A percentile compares a stretch with the other conserved stretches of the same genome.
phyloP scores from a whole-genome alignment of 2,797 vertebrate genomes.

The Telmatherina bonti region DNA sequence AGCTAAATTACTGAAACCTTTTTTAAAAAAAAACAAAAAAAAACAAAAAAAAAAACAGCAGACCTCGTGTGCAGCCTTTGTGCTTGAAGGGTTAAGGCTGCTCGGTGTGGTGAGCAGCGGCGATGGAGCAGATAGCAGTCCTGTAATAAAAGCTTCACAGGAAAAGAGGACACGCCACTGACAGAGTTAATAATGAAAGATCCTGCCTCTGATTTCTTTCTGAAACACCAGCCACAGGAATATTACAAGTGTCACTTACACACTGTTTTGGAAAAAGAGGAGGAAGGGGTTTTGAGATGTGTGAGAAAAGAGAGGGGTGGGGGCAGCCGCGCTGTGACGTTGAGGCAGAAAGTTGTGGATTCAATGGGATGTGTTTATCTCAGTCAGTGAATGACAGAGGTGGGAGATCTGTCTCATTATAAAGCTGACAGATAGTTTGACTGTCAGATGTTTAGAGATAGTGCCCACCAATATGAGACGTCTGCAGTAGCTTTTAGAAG shows the following conservation, averaged over 20 bases:
- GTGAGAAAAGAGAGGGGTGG: constrained; percentile 32
- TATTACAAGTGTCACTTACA: constrained; percentile 90
- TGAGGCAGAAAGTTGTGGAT: constrained; percentile 63
- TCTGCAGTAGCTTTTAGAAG: constrained; percentile 25
- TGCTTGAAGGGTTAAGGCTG: constrained; percentile 79
- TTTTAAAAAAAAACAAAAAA: neutral
- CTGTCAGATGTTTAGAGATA: constrained; percentile 45
- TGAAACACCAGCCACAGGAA: constrained; percentile 85
- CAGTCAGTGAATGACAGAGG: constrained; percentile 46
- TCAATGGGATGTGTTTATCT: constrained; percentile 67
- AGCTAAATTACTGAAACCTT: neutral
- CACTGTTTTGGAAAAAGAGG: constrained; percentile 78
- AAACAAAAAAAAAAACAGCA: neutral
- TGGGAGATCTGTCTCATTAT: constrained; percentile 50
- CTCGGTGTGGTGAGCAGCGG: constrained; percentile 65
- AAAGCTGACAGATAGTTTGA: constrained; percentile 47
- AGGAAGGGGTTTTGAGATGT: constrained; percentile 50
- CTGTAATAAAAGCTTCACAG: constrained; percentile 89
- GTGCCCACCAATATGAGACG: constrained; percentile 42
- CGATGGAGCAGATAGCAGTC: constrained; percentile 80
- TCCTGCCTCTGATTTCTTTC: constrained; percentile 84
- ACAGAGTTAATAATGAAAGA: constrained; percentile 91
- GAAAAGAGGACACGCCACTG: constrained; percentile 84
- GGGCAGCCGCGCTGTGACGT: constrained; percentile 28
- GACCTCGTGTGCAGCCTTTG: constrained; percentile 10